phyloP scores from a whole-genome alignment of 1,140 invertebrate species.

The Cotesia vestalis region DNA sequence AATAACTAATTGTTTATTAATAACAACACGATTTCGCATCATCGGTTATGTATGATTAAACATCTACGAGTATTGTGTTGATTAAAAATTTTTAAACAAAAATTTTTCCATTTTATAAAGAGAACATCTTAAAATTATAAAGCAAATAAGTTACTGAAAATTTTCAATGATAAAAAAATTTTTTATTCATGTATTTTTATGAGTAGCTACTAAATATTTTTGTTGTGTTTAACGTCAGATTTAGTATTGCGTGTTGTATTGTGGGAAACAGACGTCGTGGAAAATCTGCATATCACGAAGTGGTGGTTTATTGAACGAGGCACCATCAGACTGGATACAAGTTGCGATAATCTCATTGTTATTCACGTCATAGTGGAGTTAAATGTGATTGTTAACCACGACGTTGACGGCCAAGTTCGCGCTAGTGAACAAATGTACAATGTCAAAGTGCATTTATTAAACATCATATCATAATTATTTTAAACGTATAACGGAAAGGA shows the following conservation, averaged over 20 bases:
- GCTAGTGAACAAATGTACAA: slow-evolving; percentile 2
- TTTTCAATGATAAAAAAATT: not conserved
- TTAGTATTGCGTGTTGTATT: not conserved
- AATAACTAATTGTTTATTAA: not conserved
- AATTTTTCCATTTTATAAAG: not conserved
- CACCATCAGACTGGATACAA: slow-evolving; percentile 17
- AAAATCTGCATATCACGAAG: slow-evolving; percentile 37
- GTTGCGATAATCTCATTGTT: slow-evolving; percentile 31
- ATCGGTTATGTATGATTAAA: not conserved
- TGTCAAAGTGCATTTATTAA: slow-evolving; percentile 20
- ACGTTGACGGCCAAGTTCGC: slow-evolving; percentile 30
- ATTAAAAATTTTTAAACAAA: not conserved
- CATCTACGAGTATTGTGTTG: too few relatives aligned
- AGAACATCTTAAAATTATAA: not conserved
- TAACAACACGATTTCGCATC: not conserved
- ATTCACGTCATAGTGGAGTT: slow-evolving; percentile 29
- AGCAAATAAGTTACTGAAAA: too few relatives aligned
- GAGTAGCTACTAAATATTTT: not conserved
- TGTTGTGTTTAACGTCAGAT: not conserved
- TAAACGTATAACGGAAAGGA: too few relatives aligned
- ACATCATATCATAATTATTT: slow-evolving; percentile 10
- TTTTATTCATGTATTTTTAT: not conserved
- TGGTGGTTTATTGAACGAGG: slow-evolving; percentile 38
- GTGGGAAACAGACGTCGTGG: slow-evolving; percentile 22
- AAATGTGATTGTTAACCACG: slow-evolving; percentile 24